Conservation (phyloP, 2,888 invertebrate genomes). For the Plebejus argus region DNA sequence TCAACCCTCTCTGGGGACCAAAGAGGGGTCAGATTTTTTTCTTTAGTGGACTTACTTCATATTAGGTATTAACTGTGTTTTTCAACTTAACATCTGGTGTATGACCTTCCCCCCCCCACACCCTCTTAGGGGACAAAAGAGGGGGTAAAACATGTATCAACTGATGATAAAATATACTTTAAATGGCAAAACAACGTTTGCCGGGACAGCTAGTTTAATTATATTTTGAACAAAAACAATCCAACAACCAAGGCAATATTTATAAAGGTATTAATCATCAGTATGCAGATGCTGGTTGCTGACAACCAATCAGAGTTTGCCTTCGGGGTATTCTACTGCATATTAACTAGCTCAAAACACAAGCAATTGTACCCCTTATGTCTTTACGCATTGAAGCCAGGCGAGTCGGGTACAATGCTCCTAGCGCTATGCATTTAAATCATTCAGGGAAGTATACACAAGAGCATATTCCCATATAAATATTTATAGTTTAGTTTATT, state of each 20-base stretch:
- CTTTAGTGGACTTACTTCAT: too few relatives aligned
- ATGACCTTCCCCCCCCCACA: too few relatives aligned
- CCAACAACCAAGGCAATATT: not conserved
- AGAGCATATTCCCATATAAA: slow-evolving; percentile 8
- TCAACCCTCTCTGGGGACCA: too few relatives aligned
- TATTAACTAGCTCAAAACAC: not conserved
- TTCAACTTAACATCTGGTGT: too few relatives aligned
- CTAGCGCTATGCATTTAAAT: not conserved
- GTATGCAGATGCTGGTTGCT: slow-evolving; percentile 27
- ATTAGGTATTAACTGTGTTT: too few relatives aligned
- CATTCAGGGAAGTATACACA: not conserved
- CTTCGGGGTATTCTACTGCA: slow-evolving; percentile 3
- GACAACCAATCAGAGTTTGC: slow-evolving; percentile 30
- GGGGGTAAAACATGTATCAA: too few relatives aligned
- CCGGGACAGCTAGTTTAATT: too few relatives aligned
- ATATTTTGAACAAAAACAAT: not conserved
- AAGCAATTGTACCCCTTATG: not conserved
- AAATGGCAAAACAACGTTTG: too few relatives aligned
- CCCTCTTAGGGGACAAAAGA: too few relatives aligned
- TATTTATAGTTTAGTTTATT: slow-evolving; percentile 9
- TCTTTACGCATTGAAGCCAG: not conserved
- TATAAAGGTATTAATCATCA: slow-evolving; percentile 19
- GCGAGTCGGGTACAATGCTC: not conserved
- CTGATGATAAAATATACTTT: too few relatives aligned
- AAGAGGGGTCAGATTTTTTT: too few relatives aligned